Conservation (phyloP, 2,888 invertebrate species). For the Bombyx huttoni region DNA sequence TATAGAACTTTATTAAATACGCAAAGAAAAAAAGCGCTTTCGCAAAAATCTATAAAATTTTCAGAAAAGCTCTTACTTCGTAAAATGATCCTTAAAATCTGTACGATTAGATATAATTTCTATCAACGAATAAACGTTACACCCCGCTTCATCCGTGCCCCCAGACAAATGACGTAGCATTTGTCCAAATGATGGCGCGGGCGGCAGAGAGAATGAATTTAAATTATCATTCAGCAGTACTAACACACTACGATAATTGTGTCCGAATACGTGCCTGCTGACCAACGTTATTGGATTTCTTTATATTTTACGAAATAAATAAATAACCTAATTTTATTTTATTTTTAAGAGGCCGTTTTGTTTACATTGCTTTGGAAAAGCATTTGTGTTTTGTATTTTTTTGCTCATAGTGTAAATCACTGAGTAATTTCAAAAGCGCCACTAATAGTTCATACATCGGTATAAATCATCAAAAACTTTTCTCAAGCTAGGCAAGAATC, state of each 20-base stretch:
- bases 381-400: no score
- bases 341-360: no score
- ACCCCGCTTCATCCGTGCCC: slow-evolving; percentile 45
- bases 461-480: no score
- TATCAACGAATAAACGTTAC: slow-evolving; percentile 17
- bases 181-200: slow-evolving; percentile 75
- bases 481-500: no score
- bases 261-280: slow-evolving; percentile 37
- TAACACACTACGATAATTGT: slow-evolving; percentile 51
- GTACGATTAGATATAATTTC: slow-evolving; percentile 27
- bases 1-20: slow-evolving; percentile 15
- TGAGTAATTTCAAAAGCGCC: no score
- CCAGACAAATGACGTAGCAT: slow-evolving; percentile 72
- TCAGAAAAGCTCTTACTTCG: slow-evolving; percentile 28
- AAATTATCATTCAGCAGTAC: slow-evolving; percentile 74
- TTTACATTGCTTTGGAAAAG: no score
- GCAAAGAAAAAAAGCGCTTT: slow-evolving; percentile 37
- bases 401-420: no score
- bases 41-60: slow-evolving; percentile 12
- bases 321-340: no score
- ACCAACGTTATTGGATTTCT: background rate
- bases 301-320: no score
- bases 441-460: no score
- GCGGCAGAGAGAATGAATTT: slow-evolving; percentile 74
- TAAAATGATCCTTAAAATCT: slow-evolving; percentile 27